Conservation (phyloP, 2,797 vertebrate genomes). For the Pteronotus mesoamericanus region DNA sequence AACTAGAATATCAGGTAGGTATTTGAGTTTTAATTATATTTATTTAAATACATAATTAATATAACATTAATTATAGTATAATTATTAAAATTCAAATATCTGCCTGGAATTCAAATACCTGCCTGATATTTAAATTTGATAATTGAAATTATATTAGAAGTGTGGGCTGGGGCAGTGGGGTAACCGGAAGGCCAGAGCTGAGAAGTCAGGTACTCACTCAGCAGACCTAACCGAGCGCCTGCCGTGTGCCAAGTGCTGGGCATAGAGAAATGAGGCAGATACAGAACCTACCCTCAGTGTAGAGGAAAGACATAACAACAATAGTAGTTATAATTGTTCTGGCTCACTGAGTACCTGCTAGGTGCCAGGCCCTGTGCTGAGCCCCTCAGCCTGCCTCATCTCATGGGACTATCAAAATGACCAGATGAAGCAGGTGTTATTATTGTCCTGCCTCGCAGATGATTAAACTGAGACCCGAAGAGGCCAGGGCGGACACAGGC, state of each 20-base stretch:
- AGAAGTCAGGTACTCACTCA: background rate
- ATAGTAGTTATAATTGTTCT: background rate
- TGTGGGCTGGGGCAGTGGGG: background rate
- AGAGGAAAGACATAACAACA: too few relatives aligned
- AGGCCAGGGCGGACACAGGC: background rate
- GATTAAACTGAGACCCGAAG: background rate
- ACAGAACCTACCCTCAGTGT: background rate
- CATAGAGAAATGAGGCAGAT: background rate
- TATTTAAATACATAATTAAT: background rate
- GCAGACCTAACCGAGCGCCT: background rate
- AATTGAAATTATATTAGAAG: background rate
- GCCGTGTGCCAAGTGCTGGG: background rate
- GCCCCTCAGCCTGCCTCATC: background rate
- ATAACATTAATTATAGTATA: background rate
- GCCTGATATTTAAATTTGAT: background rate
- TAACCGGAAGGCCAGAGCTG: background rate
- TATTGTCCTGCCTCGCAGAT: background rate
- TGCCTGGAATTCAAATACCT: background rate
- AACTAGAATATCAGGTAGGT: background rate
- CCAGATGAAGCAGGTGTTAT: background rate
- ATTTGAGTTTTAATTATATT: background rate
- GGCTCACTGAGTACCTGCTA: background rate
- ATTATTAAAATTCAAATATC: background rate
- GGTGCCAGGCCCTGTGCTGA: background rate
- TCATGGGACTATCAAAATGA: background rate